These are phyloP conservation scores for Nannoperca obscura DNA, from an alignment of 2,797 vertebrate species.

Conservation along the genomic window DNA sequence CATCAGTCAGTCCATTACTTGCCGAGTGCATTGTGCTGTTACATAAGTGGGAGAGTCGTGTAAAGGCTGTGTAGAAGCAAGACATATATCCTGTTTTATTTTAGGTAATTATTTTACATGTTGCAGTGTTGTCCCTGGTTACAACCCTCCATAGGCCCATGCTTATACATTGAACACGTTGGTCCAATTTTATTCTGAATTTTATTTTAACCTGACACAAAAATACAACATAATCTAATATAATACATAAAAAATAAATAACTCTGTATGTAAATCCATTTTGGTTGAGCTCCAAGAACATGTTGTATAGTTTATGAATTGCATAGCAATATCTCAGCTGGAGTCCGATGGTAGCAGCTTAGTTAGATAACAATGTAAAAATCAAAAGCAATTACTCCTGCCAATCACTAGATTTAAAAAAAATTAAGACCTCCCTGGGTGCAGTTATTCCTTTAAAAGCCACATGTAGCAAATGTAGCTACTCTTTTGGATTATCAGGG, in stretches of 20 bases:
- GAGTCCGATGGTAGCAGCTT: conserved; percentile 13
- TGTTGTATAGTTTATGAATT: not conserved
- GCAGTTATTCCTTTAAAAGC: conserved; percentile 15
- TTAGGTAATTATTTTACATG: too few species aligned
- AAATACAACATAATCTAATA: not conserved
- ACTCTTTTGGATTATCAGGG: conserved; percentile 31
- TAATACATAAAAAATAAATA: not conserved
- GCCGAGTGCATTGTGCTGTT: too few species aligned
- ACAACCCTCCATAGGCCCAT: too few species aligned
- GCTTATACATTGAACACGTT: too few species aligned
- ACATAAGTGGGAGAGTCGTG: too few species aligned
- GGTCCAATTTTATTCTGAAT: too few species aligned
- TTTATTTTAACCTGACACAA: not conserved
- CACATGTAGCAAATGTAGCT: conserved; percentile 11
- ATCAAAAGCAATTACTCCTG: conserved; percentile 24
- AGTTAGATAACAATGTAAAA: conserved; percentile 21
- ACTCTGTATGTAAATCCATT: not conserved
- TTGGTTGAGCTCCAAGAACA: not conserved
- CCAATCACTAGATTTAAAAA: conserved; percentile 6
- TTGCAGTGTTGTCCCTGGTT: too few species aligned
- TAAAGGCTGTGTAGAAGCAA: too few species aligned
- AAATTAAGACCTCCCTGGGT: not conserved
- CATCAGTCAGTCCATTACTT: too few species aligned
- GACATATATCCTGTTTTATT: too few species aligned
- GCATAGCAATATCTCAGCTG: conserved; percentile 9